Percentiles rank a stretch among this genome's conserved stretches.
Evolutionary conservation across 2,888 invertebrate genomes (phyloP).

Genomic region (Ischnura elegans): DNA sequence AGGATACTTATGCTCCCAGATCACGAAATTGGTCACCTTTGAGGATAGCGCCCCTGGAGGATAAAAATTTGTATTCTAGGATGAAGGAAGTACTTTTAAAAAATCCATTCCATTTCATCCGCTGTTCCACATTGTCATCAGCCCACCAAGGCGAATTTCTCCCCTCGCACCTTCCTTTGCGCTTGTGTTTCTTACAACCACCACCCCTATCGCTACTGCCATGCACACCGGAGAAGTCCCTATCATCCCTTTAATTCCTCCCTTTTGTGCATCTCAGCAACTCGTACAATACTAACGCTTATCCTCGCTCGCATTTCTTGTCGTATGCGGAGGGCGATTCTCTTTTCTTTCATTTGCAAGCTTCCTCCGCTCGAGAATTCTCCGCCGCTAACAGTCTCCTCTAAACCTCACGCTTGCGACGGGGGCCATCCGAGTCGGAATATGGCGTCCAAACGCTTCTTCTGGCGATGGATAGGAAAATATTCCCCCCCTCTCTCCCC

Average conservation of each 20-base stretch:
- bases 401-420: neutral
- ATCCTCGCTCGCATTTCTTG: neutral
- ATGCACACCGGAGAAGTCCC: neutral
- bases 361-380: neutral
- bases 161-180: neutral
- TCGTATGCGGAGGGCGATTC: neutral
- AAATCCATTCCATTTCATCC: too few species aligned
- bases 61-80: too few species aligned
- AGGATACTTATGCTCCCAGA: too few species aligned
- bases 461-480: slow-evolving; percentile 30
- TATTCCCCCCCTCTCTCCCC: neutral
- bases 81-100: too few species aligned
- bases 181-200: neutral
- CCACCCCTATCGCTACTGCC: neutral
- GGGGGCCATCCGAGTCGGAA: slow-evolving; percentile 41
- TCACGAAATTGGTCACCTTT: too few species aligned
- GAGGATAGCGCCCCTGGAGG: too few species aligned
- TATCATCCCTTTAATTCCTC: slow-evolving; percentile 14
- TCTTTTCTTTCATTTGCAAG: neutral
- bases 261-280: neutral
- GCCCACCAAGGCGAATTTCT: too few species aligned
- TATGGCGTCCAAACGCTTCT: slow-evolving; percentile 35
- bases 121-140: too few species aligned
- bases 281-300: slow-evolving; percentile 1
- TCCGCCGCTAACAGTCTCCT: slow-evolving; percentile 39